A percentile compares a stretch with the other conserved stretches of the same genome.
These are phyloP conservation scores for Centropus unirufus DNA, from an alignment of 2,113 vertebrate genomes.

Conservation along the genomic window DNA sequence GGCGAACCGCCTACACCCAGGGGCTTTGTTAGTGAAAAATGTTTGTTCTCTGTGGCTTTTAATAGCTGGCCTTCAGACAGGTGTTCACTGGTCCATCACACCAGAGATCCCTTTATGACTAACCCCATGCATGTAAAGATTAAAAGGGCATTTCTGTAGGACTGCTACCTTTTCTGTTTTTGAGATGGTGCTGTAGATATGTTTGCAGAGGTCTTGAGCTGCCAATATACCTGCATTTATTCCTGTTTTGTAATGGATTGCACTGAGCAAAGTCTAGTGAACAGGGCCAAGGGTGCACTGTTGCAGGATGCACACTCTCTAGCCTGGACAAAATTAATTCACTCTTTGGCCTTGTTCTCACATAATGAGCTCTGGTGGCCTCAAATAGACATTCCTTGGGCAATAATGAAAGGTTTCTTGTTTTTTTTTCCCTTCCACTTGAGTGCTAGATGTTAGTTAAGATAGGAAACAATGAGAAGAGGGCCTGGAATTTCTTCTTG, in stretches of 20 bases:
- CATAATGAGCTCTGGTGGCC: not conserved
- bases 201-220: not conserved
- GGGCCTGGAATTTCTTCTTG: not conserved
- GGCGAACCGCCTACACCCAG: not conserved
- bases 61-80: not conserved
- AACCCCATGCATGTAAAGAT: not conserved
- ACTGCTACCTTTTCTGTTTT: not conserved
- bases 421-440: not conserved
- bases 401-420: not conserved
- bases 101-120: not conserved
- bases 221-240: not conserved
- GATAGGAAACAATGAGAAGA: not conserved
- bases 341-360: constrained; percentile 3
- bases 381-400: not conserved
- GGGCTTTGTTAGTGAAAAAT: rapidly evolving
- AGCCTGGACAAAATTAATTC: not conserved
- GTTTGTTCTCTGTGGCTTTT: rapidly evolving
- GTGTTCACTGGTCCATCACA: not conserved
- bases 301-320: not conserved
- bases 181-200: rapidly evolving
- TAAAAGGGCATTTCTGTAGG: not conserved
- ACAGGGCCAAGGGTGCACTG: not conserved
- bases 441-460: not conserved
- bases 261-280: not conserved
- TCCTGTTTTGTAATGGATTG: not conserved